These are phyloP conservation scores for Oncopodura yosiiana DNA, from an alignment of 1,140 invertebrate genomes.

Conservation along the genomic window DNA sequence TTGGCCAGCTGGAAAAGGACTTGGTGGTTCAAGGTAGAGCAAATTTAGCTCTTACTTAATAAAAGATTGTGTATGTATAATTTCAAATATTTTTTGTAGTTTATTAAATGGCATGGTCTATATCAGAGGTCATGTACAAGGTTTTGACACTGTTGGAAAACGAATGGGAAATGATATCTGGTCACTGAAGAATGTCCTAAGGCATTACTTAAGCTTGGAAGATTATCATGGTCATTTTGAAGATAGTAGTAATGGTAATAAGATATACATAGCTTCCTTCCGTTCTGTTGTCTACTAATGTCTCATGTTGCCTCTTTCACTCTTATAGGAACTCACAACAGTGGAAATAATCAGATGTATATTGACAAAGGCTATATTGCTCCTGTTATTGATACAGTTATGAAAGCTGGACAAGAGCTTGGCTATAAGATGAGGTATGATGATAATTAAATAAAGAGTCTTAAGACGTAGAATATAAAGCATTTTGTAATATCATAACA, in stretches of 20 bases:
- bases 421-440: constrained; percentile 52
- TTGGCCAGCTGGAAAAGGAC: constrained; percentile 42
- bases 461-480: too few relatives aligned
- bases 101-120: constrained; percentile 57
- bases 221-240: constrained; percentile 29
- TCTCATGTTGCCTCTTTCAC: not conserved
- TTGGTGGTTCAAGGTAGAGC: constrained; percentile 53
- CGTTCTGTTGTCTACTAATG: not conserved
- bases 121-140: constrained; percentile 45
- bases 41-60: too few relatives aligned
- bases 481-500: too few relatives aligned
- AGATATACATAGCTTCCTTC: too few relatives aligned
- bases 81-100: constrained; percentile 50
- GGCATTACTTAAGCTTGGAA: constrained; percentile 26
- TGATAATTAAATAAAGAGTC: too few relatives aligned
- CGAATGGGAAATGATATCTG: constrained; percentile 22
- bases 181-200: constrained; percentile 21
- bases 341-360: constrained; percentile 11
- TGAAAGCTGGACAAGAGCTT: constrained; percentile 57
- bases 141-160: constrained; percentile 22
- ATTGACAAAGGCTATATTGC: constrained; percentile 17
- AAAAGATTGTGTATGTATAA: too few relatives aligned
- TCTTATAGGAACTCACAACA: constrained; percentile 16
- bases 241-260: constrained; percentile 15
- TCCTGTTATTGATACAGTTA: constrained; percentile 39